Percentiles rank a stretch among this genome's conserved stretches.
These are phyloP conservation scores for Stenopsyche tienmushanensis DNA, from an alignment of 1,140 invertebrate genomes.

Conservation along the genomic window DNA sequence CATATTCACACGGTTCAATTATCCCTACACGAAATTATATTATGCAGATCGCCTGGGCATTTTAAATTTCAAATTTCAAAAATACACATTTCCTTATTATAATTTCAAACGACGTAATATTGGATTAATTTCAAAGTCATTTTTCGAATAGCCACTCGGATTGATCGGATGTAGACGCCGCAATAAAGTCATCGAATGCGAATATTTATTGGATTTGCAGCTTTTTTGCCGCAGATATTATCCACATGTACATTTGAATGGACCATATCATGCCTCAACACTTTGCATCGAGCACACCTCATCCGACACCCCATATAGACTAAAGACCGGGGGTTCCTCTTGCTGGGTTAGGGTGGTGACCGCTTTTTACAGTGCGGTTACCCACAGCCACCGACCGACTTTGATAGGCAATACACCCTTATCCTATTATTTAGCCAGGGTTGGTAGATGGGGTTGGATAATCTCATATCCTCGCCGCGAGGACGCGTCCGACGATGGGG, in stretches of 20 bases:
- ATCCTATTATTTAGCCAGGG: slow-evolving; percentile 28
- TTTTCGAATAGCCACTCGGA: no score
- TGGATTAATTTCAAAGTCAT: no score
- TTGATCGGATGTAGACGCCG: no score
- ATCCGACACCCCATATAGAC: not conserved
- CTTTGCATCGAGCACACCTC: not conserved
- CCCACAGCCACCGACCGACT: slow-evolving; percentile 14
- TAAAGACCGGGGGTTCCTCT: no score
- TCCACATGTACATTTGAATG: no score
- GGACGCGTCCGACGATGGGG: slow-evolving; percentile 3
- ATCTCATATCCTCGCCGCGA: slow-evolving; percentile 22
- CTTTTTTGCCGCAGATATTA: no score
- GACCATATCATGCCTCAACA: not conserved
- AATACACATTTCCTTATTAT: no score
- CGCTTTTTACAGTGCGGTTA: slow-evolving; percentile 26
- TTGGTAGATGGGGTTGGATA: slow-evolving; percentile 14
- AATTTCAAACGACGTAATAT: no score
- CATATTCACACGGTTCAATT: slow-evolving; percentile 34
- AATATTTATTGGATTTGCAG: no score
- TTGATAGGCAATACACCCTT: slow-evolving; percentile 33
- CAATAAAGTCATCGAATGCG: no score
- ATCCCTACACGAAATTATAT: slow-evolving; percentile 6
- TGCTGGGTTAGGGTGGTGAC: slow-evolving; percentile 12
- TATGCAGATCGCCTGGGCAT: no score
- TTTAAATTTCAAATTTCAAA: no score